Conservation (phyloP, 2,888 invertebrate species). For the Cerceris ruficornis region DNA sequence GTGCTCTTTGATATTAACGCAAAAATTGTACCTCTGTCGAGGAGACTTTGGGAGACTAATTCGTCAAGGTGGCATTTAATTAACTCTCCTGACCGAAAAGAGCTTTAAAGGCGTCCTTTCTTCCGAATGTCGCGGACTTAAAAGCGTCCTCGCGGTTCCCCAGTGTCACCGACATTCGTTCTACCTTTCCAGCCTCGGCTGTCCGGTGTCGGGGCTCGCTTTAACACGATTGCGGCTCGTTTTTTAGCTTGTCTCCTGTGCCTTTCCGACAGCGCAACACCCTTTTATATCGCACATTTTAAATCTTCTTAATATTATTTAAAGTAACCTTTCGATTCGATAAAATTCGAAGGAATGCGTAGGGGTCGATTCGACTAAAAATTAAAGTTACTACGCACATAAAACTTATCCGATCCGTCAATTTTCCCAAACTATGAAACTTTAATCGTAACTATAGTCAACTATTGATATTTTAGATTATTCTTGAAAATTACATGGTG, state of each 20-base stretch:
- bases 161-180: constrained; percentile 34
- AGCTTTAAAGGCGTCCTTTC: constrained; percentile 45
- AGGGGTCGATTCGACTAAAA: too few relatives aligned
- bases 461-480: too few relatives aligned
- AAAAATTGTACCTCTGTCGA: neutral
- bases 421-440: too few relatives aligned
- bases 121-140: constrained; percentile 37
- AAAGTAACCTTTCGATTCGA: too few relatives aligned
- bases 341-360: too few relatives aligned
- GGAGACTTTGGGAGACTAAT: constrained; percentile 34
- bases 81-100: constrained; percentile 59
- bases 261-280: neutral
- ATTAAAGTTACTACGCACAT: too few relatives aligned
- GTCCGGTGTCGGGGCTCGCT: neutral
- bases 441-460: too few relatives aligned
- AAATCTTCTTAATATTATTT: neutral
- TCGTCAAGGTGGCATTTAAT: constrained; percentile 52
- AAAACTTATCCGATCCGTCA: too few relatives aligned
- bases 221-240: neutral
- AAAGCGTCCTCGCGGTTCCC: constrained; percentile 39
- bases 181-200: constrained; percentile 27
- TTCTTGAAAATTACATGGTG: too few relatives aligned
- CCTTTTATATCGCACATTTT: neutral
- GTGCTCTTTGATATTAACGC: too few relatives aligned
- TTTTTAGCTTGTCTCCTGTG: neutral